Percentiles rank a stretch among this genome's conserved stretches.
Conservation (phyloP, 2,113 vertebrate species). For the Pteruthius melanotis region DNA sequence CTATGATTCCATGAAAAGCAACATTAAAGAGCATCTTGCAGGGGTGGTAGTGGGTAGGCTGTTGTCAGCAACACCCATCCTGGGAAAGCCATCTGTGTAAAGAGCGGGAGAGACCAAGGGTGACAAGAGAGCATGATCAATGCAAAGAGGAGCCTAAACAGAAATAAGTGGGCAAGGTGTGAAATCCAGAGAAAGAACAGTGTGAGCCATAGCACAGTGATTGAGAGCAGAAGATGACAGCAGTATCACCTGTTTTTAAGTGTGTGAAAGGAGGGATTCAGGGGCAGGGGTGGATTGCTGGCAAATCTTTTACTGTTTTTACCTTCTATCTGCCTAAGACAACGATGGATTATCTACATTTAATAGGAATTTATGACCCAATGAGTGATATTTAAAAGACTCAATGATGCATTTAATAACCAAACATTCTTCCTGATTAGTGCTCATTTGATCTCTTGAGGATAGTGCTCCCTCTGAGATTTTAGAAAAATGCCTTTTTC, state of each 20-base stretch:
- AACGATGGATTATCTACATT: conserved; percentile 45
- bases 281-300: neutral
- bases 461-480: neutral
- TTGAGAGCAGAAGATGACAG: neutral
- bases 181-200: neutral
- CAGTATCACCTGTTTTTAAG: neutral
- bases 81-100: neutral
- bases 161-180: neutral
- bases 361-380: conserved; percentile 71
- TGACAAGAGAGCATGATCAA: neutral
- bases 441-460: conserved; percentile 58
- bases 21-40: neutral
- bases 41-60: neutral
- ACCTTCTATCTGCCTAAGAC: conserved; percentile 42
- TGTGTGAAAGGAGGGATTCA: neutral
- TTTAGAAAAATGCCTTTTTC: neutral
- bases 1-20: neutral
- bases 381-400: conserved; percentile 64
- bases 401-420: conserved; percentile 71
- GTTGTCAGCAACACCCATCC: neutral
- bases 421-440: conserved; percentile 72
- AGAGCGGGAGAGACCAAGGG: neutral
- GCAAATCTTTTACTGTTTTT: neutral
- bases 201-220: neutral
- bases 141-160: neutral